Conservation (phyloP, 2,113 vertebrate species). For the Bambusicola thoracicus region DNA sequence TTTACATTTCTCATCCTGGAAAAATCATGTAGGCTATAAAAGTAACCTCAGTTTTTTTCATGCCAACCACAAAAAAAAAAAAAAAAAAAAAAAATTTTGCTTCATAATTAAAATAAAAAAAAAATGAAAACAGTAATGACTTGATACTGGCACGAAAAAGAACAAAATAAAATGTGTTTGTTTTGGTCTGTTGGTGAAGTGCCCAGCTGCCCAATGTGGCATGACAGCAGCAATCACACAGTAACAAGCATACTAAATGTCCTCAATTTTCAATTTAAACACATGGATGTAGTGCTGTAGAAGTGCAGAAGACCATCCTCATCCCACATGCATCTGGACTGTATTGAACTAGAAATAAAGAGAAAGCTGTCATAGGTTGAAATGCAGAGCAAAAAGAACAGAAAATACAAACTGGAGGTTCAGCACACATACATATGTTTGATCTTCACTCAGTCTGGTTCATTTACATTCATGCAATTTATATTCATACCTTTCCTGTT, state of each 20-base stretch:
- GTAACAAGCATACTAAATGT: background rate
- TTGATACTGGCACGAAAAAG: background rate
- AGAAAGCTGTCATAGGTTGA: background rate
- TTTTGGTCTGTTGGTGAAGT: constrained; percentile 2
- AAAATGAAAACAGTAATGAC: background rate
- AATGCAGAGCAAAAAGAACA: constrained; percentile 5
- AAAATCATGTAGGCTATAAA: background rate
- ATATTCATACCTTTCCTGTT: background rate
- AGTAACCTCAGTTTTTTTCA: background rate
- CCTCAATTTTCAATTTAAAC: background rate
- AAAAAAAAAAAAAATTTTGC: background rate
- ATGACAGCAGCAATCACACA: background rate
- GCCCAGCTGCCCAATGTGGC: background rate
- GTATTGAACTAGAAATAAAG: background rate
- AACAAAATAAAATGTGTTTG: background rate
- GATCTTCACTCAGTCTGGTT: background rate
- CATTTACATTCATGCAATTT: background rate
- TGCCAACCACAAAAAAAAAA: background rate
- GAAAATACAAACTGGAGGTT: background rate
- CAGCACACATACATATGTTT: background rate
- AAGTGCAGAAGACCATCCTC: background rate
- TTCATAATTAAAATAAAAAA: background rate
- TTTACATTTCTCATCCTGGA: background rate
- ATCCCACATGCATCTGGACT: background rate
- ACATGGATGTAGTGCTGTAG: background rate